Conservation (phyloP, 2,888 invertebrate species). For the Polia nebulosa region DNA sequence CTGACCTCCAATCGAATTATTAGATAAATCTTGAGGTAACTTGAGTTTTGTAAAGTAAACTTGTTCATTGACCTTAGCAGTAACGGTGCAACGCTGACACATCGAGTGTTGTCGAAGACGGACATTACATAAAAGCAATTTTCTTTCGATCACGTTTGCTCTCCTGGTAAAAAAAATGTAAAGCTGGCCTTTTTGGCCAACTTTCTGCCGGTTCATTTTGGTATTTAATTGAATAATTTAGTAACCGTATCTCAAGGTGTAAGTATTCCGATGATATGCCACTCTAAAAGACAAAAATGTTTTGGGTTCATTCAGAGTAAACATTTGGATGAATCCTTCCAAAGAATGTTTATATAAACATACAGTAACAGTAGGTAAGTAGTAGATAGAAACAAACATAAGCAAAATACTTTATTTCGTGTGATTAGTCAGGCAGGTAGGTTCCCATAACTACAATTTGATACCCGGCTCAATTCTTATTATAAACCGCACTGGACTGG, state of each 20-base stretch:
- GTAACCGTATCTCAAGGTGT: too few relatives aligned
- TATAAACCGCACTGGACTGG: constrained; percentile 30
- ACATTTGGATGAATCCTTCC: not conserved
- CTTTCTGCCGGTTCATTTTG: not conserved
- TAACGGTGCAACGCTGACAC: constrained; percentile 50
- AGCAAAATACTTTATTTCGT: not conserved
- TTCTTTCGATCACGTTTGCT: constrained; percentile 17
- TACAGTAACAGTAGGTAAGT: not conserved
- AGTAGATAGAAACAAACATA: too few relatives aligned
- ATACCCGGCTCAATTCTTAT: constrained; percentile 22
- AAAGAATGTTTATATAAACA: constrained; percentile 1
- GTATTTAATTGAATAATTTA: not conserved
- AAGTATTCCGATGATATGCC: too few relatives aligned
- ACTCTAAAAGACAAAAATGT: not conserved
- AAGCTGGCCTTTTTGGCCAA: not conserved
- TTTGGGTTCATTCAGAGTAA: not conserved
- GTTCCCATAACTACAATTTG: constrained; percentile 14
- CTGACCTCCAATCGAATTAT: constrained; percentile 34
- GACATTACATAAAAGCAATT: constrained; percentile 26
- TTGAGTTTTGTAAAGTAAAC: constrained; percentile 34
- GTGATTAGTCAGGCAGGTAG: not conserved
- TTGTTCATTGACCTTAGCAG: constrained; percentile 57
- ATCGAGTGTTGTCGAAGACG: constrained; percentile 9
- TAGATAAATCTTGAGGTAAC: constrained; percentile 37
- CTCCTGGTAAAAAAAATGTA: not conserved